Evolutionary conservation across 1,140 invertebrate species (phyloP).

Genomic region (Bombus sylvicola): DNA sequence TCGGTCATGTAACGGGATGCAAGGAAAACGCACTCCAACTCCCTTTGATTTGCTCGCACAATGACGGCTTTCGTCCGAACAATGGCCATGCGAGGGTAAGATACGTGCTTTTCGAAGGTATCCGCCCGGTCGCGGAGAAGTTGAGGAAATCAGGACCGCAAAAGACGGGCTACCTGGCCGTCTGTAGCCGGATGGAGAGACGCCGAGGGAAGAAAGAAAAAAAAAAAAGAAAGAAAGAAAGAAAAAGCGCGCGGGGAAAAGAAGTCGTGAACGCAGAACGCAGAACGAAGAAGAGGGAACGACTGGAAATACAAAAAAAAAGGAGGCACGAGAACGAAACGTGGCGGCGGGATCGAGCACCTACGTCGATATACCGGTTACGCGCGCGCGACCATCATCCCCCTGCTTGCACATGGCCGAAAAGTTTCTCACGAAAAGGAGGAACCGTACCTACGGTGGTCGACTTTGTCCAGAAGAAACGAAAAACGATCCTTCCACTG

Average conservation of each 20-base stretch:
- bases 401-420: background rate
- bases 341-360: constrained; percentile 20
- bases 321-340: constrained; percentile 29
- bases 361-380: constrained; percentile 41
- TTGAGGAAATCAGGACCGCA: constrained; percentile 31
- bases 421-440: constrained; percentile 45
- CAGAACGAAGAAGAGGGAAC: background rate
- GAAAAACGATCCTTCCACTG: constrained; percentile 42
- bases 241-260: background rate
- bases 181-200: background rate
- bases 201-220: too few relatives aligned
- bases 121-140: background rate
- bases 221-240: too few relatives aligned
- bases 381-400: constrained; percentile 24
- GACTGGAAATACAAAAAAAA: background rate
- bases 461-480: constrained; percentile 29
- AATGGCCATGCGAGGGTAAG: constrained; percentile 30
- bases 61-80: constrained; percentile 28
- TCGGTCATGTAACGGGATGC: constrained; percentile 47
- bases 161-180: constrained; percentile 27
- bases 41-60: constrained; percentile 44
- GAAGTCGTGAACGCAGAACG: background rate
- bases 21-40: constrained; percentile 50
- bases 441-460: constrained; percentile 1
- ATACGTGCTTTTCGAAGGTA: constrained; percentile 10